Conservation (phyloP, 1,140 invertebrate species). For the Drosophila rufa region DNA sequence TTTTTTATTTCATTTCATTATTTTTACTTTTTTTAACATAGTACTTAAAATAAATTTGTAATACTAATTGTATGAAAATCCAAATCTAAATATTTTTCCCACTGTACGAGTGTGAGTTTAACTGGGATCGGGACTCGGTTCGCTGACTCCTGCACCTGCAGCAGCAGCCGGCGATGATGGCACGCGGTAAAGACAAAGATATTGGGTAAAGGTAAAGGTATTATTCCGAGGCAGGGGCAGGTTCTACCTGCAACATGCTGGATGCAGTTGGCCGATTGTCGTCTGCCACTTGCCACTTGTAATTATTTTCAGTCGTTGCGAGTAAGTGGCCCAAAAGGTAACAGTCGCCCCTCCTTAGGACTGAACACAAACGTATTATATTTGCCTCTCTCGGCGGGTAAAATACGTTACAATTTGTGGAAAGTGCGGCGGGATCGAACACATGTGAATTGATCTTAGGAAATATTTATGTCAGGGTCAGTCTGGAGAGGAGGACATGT, state of each 20-base stretch:
- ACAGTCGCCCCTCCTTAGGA: constrained; percentile 28
- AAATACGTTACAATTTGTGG: constrained; percentile 63
- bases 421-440: constrained; percentile 15
- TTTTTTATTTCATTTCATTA: too few species aligned
- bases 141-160: constrained; percentile 73
- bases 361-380: constrained; percentile 21
- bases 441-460: constrained; percentile 41
- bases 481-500: constrained; percentile 26
- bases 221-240: constrained; percentile 10
- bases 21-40: too few species aligned
- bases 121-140: constrained; percentile 41
- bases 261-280: constrained; percentile 44
- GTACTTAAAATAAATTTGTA: too few species aligned
- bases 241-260: constrained; percentile 45
- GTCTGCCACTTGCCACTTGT: constrained; percentile 45
- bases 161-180: constrained; percentile 55
- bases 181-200: constrained; percentile 51
- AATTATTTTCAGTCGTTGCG: constrained; percentile 40
- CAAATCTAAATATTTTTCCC: not conserved
- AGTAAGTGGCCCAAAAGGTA: constrained; percentile 46
- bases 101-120: constrained; percentile 10
- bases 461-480: constrained; percentile 73
- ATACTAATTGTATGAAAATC: too few species aligned
- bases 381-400: constrained; percentile 14
- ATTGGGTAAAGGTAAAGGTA: constrained; percentile 13